Evolutionary conservation across 2,797 vertebrate species (phyloP), one percentile per base, ranked within the genome.

Genomic region (Leptoclinus maculatus): DNA sequence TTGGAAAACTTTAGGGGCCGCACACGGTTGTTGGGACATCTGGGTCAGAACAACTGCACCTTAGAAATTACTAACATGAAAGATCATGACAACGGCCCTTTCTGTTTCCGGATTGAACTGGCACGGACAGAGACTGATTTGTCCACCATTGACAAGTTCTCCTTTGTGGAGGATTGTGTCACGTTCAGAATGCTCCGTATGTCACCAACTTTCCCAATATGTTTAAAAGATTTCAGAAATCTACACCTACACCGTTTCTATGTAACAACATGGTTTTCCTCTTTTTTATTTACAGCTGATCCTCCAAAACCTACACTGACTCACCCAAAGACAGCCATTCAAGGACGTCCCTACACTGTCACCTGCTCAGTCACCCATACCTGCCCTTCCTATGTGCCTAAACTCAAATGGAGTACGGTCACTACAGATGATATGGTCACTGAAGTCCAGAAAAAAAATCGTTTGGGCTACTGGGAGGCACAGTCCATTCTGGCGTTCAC

Each of bases 81-180:
- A 74, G 17, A 86, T 57, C 79, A 90, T 8, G 93, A 95, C 82
- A 79, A 80, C 0, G 86, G 92, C 0, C 88, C 91, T 2, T 95
- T 83, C 81, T 94, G 94, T 80, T 94, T 94, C 83, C 66, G 87
- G 0, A 25, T 81, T 17, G 87, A 93, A 76, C 51, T 88, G 0
- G 63, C 66, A 19, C 0, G 0, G 1, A 5, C 0, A 1, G 38
- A 39, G 4, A 8, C 0, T 0, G 71, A 72, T 4, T 0, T 1
- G 1, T 1, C 25, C 2, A 53, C 65, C 2, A 0, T 0, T 0
- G 74, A 92, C 3, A 84, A 39, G 34, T 93, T 6, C 77, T 91
- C 92, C 32, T 95, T 92, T 47, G n/a, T 71, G 8, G 29, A 88
- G 0, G 11, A 74, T 0, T 94, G 94, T 67, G 86, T 88, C 0